These are phyloP conservation scores for Arvicanthis niloticus DNA, from an alignment of 2,113 vertebrate species.

Conservation along the genomic window DNA sequence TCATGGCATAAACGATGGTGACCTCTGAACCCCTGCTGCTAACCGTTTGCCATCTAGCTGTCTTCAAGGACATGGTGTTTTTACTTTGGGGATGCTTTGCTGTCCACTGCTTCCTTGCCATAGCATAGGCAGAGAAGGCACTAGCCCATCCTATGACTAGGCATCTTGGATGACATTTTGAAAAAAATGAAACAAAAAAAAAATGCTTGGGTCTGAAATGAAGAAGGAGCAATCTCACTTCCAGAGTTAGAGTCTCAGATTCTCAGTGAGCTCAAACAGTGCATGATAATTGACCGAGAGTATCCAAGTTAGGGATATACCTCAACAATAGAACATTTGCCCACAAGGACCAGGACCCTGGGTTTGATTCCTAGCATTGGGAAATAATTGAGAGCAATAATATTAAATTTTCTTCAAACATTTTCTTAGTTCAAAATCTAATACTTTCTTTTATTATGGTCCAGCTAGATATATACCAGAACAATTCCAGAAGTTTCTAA, in stretches of 20 bases:
- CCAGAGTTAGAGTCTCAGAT: background rate
- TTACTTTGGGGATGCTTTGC: background rate
- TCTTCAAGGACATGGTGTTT: background rate
- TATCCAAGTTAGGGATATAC: background rate
- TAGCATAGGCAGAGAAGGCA: background rate
- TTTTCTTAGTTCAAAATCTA: slow-evolving; percentile 32
- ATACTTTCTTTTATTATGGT: background rate
- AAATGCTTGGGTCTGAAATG: background rate
- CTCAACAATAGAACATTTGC: background rate
- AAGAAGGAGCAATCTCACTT: background rate
- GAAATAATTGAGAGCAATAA: slow-evolving; percentile 27
- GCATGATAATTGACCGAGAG: background rate
- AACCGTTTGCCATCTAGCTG: background rate
- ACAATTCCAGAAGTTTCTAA: slow-evolving; percentile 50
- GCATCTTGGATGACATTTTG: background rate
- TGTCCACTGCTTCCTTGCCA: background rate
- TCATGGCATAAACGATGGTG: background rate
- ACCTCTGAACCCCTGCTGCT: background rate
- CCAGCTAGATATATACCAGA: background rate
- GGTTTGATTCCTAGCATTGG: background rate
- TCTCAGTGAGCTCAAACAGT: background rate
- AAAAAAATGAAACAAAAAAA: background rate
- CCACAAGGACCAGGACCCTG: background rate
- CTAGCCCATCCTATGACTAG: no score
- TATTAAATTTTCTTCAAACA: slow-evolving; percentile 44